Percentiles rank a stretch among this genome's conserved stretches.
Conservation (phyloP, 2,113 vertebrate species). For the Bufo gargarizans region DNA sequence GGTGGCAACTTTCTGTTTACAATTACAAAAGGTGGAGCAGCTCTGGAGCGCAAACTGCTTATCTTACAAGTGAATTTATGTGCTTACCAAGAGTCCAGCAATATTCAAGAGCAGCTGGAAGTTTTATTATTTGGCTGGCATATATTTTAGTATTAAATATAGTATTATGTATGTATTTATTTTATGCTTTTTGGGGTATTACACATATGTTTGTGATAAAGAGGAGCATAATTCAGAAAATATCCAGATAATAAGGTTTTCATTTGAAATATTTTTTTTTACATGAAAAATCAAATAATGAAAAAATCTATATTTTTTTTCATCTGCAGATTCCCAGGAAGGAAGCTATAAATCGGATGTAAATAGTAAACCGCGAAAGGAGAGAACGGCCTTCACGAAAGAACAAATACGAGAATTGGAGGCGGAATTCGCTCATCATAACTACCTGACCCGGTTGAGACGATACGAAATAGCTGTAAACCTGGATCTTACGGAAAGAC, state of each 20-base stretch:
- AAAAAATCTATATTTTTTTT: conserved; percentile 60
- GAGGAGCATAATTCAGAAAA: neutral
- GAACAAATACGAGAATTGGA: conserved; percentile 98
- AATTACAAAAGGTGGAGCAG: neutral
- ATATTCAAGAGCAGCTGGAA: neutral
- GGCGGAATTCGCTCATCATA: conserved; percentile 98
- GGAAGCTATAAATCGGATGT: conserved; percentile 96
- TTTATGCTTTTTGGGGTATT: conserved; percentile 10
- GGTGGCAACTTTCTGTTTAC: neutral
- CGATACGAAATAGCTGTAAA: conserved; percentile 98
- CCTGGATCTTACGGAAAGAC: conserved; percentile 97
- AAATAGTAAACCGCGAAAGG: conserved; percentile 96
- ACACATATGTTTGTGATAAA: conserved; percentile 34
- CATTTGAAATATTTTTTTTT: neutral
- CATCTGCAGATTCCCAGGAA: conserved; percentile 90
- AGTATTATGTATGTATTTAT: neutral
- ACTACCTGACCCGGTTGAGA: conserved; percentile 96
- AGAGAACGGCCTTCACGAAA: conserved; percentile 98
- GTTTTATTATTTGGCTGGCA: neutral
- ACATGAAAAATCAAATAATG: neutral
- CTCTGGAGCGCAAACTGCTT: neutral
- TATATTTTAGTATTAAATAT: neutral
- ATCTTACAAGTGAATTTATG: neutral
- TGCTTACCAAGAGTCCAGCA: neutral
- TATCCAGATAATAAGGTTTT: neutral